Evolutionary conservation across 1,140 invertebrate species (phyloP).

Genomic region (Saccostrea echinata): DNA sequence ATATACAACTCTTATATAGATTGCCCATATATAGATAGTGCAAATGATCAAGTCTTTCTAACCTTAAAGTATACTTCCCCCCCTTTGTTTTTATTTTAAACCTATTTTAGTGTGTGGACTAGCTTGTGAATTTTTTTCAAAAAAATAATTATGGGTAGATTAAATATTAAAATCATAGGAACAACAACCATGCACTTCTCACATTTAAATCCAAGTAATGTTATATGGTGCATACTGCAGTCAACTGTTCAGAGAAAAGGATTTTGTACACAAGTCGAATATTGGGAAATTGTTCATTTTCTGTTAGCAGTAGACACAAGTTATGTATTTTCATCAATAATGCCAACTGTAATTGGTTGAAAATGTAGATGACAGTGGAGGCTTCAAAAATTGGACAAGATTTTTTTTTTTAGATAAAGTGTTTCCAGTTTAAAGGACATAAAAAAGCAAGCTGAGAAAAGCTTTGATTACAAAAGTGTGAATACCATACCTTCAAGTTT

Average conservation of each 20-base stretch:
- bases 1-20: not conserved
- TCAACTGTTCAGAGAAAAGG: not conserved
- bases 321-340: not conserved
- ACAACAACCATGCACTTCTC: constrained; percentile 7
- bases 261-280: not conserved
- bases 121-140: not conserved
- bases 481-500: constrained; percentile 24
- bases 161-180: not conserved
- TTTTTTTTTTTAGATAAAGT: not conserved
- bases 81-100: not conserved
- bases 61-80: not conserved
- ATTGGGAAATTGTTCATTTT: not conserved
- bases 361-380: not conserved
- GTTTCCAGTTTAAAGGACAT: constrained; percentile 5
- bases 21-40: not conserved
- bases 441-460: constrained; percentile 24
- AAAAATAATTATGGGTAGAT: not conserved
- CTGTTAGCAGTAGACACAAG: not conserved
- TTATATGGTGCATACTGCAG: not conserved
- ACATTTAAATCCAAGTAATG: no score
- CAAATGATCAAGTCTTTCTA: not conserved
- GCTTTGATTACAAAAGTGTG: constrained; percentile 15
- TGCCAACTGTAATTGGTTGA: not conserved
- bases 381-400: not conserved
- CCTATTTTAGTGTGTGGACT: not conserved